Base-by-base conservation (phyloP, 2,888 invertebrate species). In the Iselma pallidipennis region DNA sequence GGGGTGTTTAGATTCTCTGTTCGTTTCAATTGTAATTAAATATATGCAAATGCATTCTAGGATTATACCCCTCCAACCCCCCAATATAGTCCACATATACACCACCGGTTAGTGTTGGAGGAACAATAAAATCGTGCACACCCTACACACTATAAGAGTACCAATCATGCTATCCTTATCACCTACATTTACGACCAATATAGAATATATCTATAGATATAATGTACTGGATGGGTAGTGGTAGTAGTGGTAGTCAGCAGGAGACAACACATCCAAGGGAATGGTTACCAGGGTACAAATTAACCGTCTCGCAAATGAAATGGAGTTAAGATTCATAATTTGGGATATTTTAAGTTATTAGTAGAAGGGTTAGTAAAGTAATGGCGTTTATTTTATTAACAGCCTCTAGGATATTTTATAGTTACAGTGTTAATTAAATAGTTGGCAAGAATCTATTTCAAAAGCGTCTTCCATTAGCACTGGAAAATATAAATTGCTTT, bases 21-120 rank as follows among this genome's bases (percentile, higher is more conserved):
- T 71, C 70, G 72, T 73, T 73, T 71, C 69, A 67, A 65, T 64
- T 64, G 69, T 72, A 73, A 73, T 73, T 73, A 73, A 73, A 73
- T 72, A 71, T 73, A 73, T 73, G 73, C 71, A 73, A 73, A 73
- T 72, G 71, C 69, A 72, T 72, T 72, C 73, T 66, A 59, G 73
- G 71, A 72, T 73, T 72, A 73, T 70, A 65, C 66, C 62, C 59
- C 61, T 66, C 51, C 58, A 61, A 56, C 55, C 66, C 65, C 65
- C 50, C 57, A 50, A 57, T 25, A 25, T 25, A 25, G 6, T 25
- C 6, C 25, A 25, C 25, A 3, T 5, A 25, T 5, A 25, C 25
- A 25, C n/a, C n/a, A n/a, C n/a, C n/a, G n/a, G n/a, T n/a, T n/a
- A n/a, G n/a, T n/a, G n/a, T n/a, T 29, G 52, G 55, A 57, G 50